phyloP scores from a whole-genome alignment of 2,797 vertebrate species.

The Pseudotriccus pelzelni region DNA sequence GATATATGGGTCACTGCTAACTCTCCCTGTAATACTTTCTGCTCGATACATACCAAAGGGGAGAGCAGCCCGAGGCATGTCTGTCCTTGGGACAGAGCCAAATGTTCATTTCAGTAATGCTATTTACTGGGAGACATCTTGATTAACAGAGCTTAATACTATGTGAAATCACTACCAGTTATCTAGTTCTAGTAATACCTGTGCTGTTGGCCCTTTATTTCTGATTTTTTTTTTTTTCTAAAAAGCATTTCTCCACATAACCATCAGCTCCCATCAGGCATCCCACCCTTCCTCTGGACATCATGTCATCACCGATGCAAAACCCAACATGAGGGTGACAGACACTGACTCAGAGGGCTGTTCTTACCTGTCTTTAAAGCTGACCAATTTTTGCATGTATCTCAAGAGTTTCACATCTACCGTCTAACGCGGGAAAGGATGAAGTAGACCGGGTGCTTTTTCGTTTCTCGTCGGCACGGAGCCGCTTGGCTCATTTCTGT shows the following conservation, averaged over 20 bases:
- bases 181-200: neutral
- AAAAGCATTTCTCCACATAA: neutral
- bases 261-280: neutral
- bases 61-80: conserved; percentile 22
- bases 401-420: conserved; percentile 38
- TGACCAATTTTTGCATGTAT: neutral
- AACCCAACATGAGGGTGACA: conserved; percentile 28
- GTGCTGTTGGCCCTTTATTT: neutral
- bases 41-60: conserved; percentile 37
- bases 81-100: conserved; percentile 12
- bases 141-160: neutral
- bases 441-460: conserved; percentile 9
- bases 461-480: conserved; percentile 10
- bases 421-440: neutral
- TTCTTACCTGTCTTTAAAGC: conserved; percentile 49
- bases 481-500: conserved; percentile 49
- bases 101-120: conserved; percentile 33
- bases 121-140: conserved; percentile 57
- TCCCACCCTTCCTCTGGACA: neutral
- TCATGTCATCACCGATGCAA: conserved; percentile 71
- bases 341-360: conserved; percentile 59
- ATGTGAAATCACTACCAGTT: neutral
- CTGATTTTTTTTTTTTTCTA: neutral
- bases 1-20: conserved; percentile 32
- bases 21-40: conserved; percentile 39